Percentiles rank a stretch among this genome's conserved stretches.
Conservation (phyloP, 1,140 invertebrate genomes). For the Catajapyx aquilonaris region DNA sequence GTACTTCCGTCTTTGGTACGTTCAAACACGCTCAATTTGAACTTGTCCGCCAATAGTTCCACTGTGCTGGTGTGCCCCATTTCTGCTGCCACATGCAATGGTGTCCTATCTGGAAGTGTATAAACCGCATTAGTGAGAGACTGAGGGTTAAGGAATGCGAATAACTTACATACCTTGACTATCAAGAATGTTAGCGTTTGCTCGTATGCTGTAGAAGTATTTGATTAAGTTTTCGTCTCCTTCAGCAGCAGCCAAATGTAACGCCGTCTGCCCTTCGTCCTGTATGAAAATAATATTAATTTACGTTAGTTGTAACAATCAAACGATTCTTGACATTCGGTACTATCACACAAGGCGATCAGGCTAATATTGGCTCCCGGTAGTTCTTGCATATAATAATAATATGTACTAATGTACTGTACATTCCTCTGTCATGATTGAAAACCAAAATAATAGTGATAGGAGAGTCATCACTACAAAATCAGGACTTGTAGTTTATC, state of each 20-base stretch:
- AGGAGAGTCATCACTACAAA: no score
- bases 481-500: no score
- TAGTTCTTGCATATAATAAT: no score
- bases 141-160: neutral
- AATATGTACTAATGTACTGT: no score
- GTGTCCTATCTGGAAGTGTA: conserved; percentile 86
- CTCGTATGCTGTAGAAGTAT: conserved; percentile 82
- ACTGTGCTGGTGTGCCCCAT: conserved; percentile 88
- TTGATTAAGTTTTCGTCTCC: conserved; percentile 86
- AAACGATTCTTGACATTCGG: no score
- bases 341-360: no score
- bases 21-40: conserved; percentile 85
- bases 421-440: no score
- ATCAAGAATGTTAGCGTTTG: conserved; percentile 80
- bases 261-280: conserved; percentile 73
- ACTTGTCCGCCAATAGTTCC: conserved; percentile 91
- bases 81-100: conserved; percentile 93
- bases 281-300: conserved; percentile 21
- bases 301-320: no score
- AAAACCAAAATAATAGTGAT: no score
- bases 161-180: conserved; percentile 40
- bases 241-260: conserved; percentile 87
- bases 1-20: conserved; percentile 93
- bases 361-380: no score
- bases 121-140: no score